Conservation (phyloP, 2,113 vertebrate genomes). For the Chionomys nivalis region DNA sequence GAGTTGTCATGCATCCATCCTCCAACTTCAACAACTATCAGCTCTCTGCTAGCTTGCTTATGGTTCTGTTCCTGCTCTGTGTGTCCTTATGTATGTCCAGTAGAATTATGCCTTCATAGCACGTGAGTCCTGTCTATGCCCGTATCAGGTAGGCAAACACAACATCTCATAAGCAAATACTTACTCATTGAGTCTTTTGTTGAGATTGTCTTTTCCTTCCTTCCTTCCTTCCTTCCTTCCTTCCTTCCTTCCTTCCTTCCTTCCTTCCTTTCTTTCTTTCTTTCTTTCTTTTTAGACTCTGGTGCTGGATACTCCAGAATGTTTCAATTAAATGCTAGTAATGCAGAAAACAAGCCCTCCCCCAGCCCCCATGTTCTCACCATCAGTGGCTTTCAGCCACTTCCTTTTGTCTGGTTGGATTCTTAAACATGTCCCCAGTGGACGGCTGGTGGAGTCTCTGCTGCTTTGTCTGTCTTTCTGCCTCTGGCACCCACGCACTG, state of each 20-base stretch:
- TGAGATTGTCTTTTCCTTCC: neutral
- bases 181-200: constrained; percentile 52
- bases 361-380: neutral
- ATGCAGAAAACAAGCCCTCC: constrained; percentile 61
- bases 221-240: neutral
- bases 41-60: constrained; percentile 27
- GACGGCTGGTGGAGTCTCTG: constrained; percentile 20
- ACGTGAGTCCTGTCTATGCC: neutral
- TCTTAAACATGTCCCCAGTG: constrained; percentile 4
- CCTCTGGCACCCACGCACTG: neutral
- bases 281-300: neutral
- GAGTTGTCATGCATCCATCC: neutral
- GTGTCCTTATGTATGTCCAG: neutral
- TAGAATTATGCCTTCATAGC: neutral
- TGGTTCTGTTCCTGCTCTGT: neutral
- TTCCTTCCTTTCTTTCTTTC: neutral
- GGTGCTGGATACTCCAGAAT: constrained; percentile 22
- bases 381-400: constrained; percentile 37
- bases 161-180: constrained; percentile 18
- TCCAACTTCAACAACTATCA: neutral
- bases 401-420: constrained; percentile 49
- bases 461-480: neutral
- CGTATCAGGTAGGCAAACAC: neutral
- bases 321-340: constrained; percentile 55
- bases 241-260: neutral